Percentiles rank a stretch among this genome's conserved stretches.
phyloP scores from a whole-genome alignment of 2,113 vertebrate species.

The Leptocoma aspasia region DNA sequence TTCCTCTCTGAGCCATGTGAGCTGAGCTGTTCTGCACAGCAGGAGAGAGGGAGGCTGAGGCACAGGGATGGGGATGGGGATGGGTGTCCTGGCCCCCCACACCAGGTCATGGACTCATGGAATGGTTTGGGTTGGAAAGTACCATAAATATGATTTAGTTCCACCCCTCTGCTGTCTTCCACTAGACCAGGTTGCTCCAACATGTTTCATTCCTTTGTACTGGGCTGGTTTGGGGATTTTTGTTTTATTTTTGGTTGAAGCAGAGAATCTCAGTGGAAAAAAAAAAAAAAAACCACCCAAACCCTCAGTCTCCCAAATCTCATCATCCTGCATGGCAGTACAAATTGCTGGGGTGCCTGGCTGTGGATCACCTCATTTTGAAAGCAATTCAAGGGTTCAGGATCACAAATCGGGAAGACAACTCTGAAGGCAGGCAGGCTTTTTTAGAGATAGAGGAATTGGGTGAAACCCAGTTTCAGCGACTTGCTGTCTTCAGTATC shows the following conservation, averaged over 20 bases:
- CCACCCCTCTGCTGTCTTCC: not conserved
- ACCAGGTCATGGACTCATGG: rapidly evolving
- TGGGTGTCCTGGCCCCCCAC: not conserved
- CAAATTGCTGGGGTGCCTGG: not conserved
- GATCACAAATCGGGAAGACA: not conserved
- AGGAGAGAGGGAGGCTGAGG: not conserved
- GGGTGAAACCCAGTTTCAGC: not conserved
- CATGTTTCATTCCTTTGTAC: not conserved
- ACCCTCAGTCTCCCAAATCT: rapidly evolving
- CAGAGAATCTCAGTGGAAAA: not conserved
- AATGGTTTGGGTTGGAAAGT: not conserved
- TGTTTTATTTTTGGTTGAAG: not conserved
- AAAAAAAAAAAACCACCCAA: too few species aligned
- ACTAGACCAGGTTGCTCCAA: not conserved
- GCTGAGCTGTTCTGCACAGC: not conserved
- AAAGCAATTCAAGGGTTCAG: not conserved
- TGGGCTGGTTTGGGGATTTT: not conserved
- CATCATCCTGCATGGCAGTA: rapidly evolving
- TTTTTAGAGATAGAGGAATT: not conserved
- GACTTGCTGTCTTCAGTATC: rapidly evolving
- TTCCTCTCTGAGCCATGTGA: not conserved
- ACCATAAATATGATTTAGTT: not conserved
- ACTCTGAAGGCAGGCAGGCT: not conserved
- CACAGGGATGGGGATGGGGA: rapidly evolving
- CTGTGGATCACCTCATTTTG: not conserved